Conservation (phyloP, 2,888 invertebrate genomes). For the Pammene fasciana region DNA sequence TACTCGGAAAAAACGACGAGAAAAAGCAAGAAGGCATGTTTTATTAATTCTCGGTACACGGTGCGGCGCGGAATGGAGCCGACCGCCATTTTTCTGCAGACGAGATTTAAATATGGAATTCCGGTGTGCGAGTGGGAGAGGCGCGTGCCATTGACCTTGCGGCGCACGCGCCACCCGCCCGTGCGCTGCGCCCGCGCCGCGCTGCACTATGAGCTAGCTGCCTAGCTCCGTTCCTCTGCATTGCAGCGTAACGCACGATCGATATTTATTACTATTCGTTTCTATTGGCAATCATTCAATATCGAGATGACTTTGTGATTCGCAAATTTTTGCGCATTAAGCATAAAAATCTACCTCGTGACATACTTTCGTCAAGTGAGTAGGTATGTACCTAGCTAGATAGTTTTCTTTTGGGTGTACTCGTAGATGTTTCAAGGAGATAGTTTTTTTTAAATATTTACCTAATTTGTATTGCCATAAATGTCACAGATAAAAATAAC, state of each 20-base stretch:
- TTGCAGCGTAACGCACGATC: slow-evolving; percentile 33
- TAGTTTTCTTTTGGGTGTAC: no score
- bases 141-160: slow-evolving; percentile 83
- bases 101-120: slow-evolving; percentile 84
- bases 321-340: background rate
- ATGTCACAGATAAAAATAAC: slow-evolving; percentile 34
- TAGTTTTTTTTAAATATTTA: background rate
- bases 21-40: slow-evolving; percentile 75
- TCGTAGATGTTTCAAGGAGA: no score
- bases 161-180: slow-evolving; percentile 72
- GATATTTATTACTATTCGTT: slow-evolving; percentile 25
- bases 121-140: slow-evolving; percentile 83
- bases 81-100: slow-evolving; percentile 83
- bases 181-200: slow-evolving; percentile 48
- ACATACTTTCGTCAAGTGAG: no score
- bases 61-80: slow-evolving; percentile 74
- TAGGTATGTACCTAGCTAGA: background rate
- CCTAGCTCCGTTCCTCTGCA: slow-evolving; percentile 24
- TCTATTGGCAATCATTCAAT: slow-evolving; percentile 13
- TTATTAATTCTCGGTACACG: slow-evolving; percentile 81
- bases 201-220: slow-evolving; percentile 46
- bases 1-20: slow-evolving; percentile 73
- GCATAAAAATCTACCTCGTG: background rate
- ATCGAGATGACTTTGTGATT: slow-evolving; percentile 4
- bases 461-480: slow-evolving; percentile 9